These are phyloP conservation scores for Zaprionus ghesquierei DNA, from an alignment of 1,140 invertebrate species.

Conservation along the genomic window DNA sequence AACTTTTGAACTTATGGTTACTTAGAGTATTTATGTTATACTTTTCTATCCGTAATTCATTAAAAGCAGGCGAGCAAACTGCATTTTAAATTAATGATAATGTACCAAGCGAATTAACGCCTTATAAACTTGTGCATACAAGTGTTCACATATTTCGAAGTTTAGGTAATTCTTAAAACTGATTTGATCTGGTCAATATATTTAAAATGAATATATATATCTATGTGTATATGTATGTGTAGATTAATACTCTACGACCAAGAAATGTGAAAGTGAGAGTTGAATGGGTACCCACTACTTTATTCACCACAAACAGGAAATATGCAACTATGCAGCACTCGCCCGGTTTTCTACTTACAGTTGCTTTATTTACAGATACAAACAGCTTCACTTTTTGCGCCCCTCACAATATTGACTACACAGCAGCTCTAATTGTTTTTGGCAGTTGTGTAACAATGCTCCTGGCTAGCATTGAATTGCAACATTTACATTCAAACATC, in stretches of 20 bases:
- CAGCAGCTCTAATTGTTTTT: constrained; percentile 19
- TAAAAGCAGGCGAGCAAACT: too few species aligned
- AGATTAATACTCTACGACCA: not conserved
- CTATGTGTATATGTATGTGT: not conserved
- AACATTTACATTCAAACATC: not conserved
- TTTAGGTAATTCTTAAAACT: too few species aligned
- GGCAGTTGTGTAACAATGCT: constrained; percentile 36
- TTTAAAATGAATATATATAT: not conserved
- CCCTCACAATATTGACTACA: constrained; percentile 18
- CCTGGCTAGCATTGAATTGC: constrained; percentile 23
- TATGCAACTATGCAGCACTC: constrained; percentile 26
- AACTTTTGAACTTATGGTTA: too few species aligned
- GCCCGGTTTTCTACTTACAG: constrained; percentile 29
- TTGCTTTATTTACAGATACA: constrained; percentile 25
- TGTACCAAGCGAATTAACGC: too few species aligned
- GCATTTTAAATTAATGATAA: too few species aligned
- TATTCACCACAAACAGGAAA: constrained; percentile 39
- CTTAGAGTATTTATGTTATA: too few species aligned
- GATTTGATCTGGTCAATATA: too few species aligned
- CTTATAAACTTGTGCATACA: too few species aligned
- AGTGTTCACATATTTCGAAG: too few species aligned
- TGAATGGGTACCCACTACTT: constrained; percentile 30
- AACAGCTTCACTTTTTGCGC: constrained; percentile 12
- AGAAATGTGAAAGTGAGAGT: constrained; percentile 33
- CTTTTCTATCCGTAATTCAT: too few species aligned